Conservation (phyloP, 2,888 invertebrate species). For the Prostheceraeus crozeri region DNA sequence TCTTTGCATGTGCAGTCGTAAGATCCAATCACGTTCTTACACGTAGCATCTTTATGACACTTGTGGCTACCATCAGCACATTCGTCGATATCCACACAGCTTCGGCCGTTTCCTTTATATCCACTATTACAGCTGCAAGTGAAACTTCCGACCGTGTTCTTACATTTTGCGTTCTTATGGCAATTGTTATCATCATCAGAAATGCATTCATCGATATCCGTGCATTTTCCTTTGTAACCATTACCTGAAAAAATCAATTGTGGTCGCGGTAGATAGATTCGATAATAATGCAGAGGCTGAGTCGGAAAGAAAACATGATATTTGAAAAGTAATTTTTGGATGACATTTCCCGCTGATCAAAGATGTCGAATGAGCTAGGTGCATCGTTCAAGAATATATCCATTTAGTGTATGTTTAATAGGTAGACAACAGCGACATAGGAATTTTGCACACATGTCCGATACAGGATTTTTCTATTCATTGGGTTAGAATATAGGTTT, state of each 20-base stretch:
- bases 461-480: too few species aligned
- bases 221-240: neutral
- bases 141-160: slow-evolving; percentile 58
- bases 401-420: too few species aligned
- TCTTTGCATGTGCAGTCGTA: slow-evolving; percentile 61
- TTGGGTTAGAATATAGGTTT: too few species aligned
- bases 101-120: slow-evolving; percentile 47
- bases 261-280: too few species aligned
- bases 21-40: slow-evolving; percentile 65
- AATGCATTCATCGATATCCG: slow-evolving; percentile 59
- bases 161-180: slow-evolving; percentile 61
- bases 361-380: too few species aligned
- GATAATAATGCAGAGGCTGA: too few species aligned
- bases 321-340: too few species aligned
- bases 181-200: slow-evolving; percentile 63
- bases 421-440: too few species aligned
- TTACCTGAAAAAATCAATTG: neutral
- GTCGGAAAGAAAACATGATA: too few species aligned
- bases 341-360: too few species aligned
- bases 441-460: too few species aligned
- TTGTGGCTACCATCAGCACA: slow-evolving; percentile 64
- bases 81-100: slow-evolving; percentile 67
- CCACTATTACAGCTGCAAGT: slow-evolving; percentile 51
- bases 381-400: too few species aligned
- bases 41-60: slow-evolving; percentile 63